Evolutionary conservation across 2,113 vertebrate genomes (phyloP).

Genomic region (Maccullochella peelii): DNA sequence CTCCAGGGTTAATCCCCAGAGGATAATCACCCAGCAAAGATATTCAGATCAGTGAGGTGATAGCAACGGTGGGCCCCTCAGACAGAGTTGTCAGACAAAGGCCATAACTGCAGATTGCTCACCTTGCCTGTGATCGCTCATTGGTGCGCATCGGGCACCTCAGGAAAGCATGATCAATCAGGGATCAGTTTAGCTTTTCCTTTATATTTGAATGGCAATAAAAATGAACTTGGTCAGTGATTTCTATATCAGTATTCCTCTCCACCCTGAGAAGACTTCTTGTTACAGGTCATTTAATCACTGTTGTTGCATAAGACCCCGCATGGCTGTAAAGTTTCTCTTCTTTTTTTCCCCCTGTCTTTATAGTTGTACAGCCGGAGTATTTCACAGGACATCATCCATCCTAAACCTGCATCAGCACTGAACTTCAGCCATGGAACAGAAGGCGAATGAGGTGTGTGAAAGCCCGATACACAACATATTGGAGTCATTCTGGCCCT

Average conservation of each 20-base stretch:
- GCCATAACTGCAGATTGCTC: slow-evolving; percentile 39
- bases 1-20: not conserved
- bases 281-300: not conserved
- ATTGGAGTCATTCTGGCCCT: not conserved
- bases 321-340: not conserved
- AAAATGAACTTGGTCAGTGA: not conserved
- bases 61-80: not conserved
- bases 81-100: slow-evolving; percentile 50
- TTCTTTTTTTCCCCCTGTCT: not conserved
- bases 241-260: not conserved
- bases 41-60: not conserved
- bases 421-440: slow-evolving; percentile 77
- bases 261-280: not conserved
- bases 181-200: not conserved
- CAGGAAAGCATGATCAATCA: not conserved
- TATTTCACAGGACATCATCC: slow-evolving; percentile 20
- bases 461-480: not conserved
- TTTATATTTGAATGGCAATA: not conserved
- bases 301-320: not conserved
- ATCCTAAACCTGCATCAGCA: slow-evolving; percentile 13
- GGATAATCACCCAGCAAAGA: not conserved
- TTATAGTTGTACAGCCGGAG: slow-evolving; percentile 2
- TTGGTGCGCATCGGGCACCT: not conserved
- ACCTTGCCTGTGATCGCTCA: not conserved
- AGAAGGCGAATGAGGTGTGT: slow-evolving; percentile 79